Base-by-base conservation (phyloP, 2,888 invertebrate species). In the Caenorhabditis macrosperma region DNA sequence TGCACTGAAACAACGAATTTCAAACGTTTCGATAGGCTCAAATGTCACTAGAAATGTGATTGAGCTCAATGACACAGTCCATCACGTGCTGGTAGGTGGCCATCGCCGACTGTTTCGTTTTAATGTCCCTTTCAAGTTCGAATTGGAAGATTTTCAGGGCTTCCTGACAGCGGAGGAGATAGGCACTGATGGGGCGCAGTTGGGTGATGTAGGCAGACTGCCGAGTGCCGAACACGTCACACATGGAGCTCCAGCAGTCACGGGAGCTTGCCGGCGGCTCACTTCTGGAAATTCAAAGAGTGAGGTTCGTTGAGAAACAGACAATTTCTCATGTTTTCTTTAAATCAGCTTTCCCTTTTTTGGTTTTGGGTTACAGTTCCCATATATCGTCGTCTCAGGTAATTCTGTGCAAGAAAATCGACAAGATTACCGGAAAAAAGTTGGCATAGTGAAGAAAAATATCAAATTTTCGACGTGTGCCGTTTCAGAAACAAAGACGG, bases 191-290 rank as follows among this genome's bases (percentile, higher is more conserved):
- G 5, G 85, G 83, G 0, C 86, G 68, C 0, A 86, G 69, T 1
- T 67, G 75, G 17, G 68, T 57, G 41, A 85, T 85, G 61, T 84
- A 86, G 10, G 48, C 66, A 7, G 78, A 74, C 60, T 86, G 86
- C 12, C 86, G 50, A 30, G 85, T 85, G 33, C 86, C 86, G 57
- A 86, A 78, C 3, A 84, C 81, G 46, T 86, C 86, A 33, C 84
- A 83, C 59, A 83, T 81, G 22, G 71, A 46, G 28, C 55, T 74
- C 83, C 83, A 85, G 12, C 82, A 82, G 46, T 78, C 78, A 4
- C 76, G 69, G 15, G 78, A 81, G 22, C 30, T 54, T 9, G 22
- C 35, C 4, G 64, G 69, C 0, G 63, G 64, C 46, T 72, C 78
- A 33, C 59, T 66, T 55, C 76, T 76, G 66, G 28, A 60, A 66